A percentile compares a stretch with the other conserved stretches of the same genome.
phyloP scores from a whole-genome alignment of 1,140 invertebrate species.

The Globodera rostochiensis region DNA sequence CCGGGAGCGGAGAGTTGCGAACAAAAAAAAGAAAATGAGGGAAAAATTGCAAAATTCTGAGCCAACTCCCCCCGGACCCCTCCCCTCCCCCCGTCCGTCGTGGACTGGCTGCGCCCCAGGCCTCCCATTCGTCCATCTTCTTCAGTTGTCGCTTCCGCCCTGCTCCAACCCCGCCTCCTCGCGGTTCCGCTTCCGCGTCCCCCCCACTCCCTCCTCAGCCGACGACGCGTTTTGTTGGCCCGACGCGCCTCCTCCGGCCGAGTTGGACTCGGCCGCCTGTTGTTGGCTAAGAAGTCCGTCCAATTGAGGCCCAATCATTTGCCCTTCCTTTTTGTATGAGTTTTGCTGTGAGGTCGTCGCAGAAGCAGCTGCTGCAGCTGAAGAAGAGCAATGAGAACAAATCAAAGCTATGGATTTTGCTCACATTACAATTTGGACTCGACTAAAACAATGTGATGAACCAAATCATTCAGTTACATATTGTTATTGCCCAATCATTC shows the following conservation, averaged over 20 bases:
- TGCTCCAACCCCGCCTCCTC: slow-evolving; percentile 23
- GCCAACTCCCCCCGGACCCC: too few relatives aligned
- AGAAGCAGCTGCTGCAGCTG: background rate
- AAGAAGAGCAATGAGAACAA: background rate
- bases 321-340: slow-evolving; percentile 3
- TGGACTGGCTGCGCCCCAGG: too few relatives aligned
- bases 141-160: background rate
- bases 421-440: too few relatives aligned
- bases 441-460: too few relatives aligned
- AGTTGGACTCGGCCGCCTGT: background rate
- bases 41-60: too few relatives aligned
- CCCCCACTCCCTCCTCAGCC: background rate
- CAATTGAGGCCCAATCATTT: slow-evolving; percentile 24
- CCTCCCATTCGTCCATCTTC: background rate
- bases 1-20: too few relatives aligned
- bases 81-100: too few relatives aligned
- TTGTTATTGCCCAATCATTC: too few relatives aligned
- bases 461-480: too few relatives aligned
- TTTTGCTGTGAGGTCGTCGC: background rate
- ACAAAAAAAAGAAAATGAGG: too few relatives aligned
- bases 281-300: slow-evolving; percentile 18
- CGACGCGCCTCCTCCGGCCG: background rate
- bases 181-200: slow-evolving; percentile 18
- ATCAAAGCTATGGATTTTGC: too few relatives aligned
- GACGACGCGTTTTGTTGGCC: slow-evolving; percentile 1